These are phyloP conservation scores for Aix galericulata DNA, from an alignment of 2,113 vertebrate genomes.

Conservation along the genomic window DNA sequence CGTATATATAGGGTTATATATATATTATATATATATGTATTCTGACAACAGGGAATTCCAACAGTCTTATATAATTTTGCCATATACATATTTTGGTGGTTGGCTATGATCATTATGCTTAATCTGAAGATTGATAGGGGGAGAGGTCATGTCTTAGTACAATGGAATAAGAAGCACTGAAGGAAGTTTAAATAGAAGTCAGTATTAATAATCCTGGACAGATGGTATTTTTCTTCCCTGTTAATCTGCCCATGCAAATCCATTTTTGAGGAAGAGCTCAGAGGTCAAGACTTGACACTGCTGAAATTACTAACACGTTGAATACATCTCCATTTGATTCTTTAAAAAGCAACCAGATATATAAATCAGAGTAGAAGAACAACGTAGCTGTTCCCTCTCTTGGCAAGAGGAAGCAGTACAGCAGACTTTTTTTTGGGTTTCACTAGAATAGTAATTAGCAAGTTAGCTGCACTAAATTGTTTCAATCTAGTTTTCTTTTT, in stretches of 20 bases:
- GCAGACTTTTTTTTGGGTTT: neutral
- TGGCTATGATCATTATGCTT: neutral
- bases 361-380: neutral
- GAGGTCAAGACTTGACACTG: neutral
- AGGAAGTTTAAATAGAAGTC: neutral
- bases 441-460: neutral
- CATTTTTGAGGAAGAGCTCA: neutral
- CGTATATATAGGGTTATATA: neutral
- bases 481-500: neutral
- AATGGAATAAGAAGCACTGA: neutral
- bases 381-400: neutral
- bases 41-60: neutral
- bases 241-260: neutral
- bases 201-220: neutral
- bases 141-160: neutral
- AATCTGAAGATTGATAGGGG: neutral
- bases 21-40: neutral
- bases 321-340: neutral
- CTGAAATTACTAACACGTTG: neutral
- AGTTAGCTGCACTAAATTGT: neutral
- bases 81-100: neutral
- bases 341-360: neutral
- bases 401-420: neutral
- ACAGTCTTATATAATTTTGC: neutral
- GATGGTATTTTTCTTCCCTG: neutral